A percentile compares a stretch with the other conserved stretches of the same genome.
phyloP scores from a whole-genome alignment of 2,888 invertebrate genomes.

The Melitaea athalia region DNA sequence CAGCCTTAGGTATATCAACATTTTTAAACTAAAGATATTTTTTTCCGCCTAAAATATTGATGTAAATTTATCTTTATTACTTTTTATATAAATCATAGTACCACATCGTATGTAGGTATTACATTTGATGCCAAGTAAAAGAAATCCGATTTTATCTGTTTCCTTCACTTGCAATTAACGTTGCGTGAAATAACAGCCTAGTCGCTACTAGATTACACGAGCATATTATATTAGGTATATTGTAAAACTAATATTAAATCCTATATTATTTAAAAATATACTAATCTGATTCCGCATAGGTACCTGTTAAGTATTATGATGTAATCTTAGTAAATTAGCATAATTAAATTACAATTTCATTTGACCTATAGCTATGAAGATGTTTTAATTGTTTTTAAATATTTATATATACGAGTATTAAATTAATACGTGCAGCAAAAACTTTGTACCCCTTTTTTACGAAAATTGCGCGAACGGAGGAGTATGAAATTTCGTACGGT shows the following conservation, averaged over 20 bases:
- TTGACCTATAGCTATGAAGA: background rate
- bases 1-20: too few species aligned
- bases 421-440: too few species aligned
- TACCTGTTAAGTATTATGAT: conserved; percentile 1
- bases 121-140: background rate
- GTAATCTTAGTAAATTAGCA: conserved; percentile 3
- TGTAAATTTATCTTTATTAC: too few species aligned
- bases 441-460: too few species aligned
- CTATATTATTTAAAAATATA: background rate
- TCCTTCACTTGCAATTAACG: conserved; percentile 1
- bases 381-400: background rate
- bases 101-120: too few species aligned
- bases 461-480: too few species aligned
- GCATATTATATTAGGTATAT: too few species aligned
- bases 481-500: too few species aligned
- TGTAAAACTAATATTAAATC: background rate
- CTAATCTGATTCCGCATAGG: background rate
- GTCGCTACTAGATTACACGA: background rate
- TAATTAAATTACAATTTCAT: background rate
- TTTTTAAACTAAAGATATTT: too few species aligned
- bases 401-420: too few species aligned
- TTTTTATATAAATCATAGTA: too few species aligned
- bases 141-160: conserved; percentile 6
- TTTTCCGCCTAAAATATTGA: too few species aligned
- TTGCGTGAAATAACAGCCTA: conserved; percentile 10